Base-by-base conservation (phyloP, 1,140 invertebrate species). In the Drosophila grimshawi region DNA sequence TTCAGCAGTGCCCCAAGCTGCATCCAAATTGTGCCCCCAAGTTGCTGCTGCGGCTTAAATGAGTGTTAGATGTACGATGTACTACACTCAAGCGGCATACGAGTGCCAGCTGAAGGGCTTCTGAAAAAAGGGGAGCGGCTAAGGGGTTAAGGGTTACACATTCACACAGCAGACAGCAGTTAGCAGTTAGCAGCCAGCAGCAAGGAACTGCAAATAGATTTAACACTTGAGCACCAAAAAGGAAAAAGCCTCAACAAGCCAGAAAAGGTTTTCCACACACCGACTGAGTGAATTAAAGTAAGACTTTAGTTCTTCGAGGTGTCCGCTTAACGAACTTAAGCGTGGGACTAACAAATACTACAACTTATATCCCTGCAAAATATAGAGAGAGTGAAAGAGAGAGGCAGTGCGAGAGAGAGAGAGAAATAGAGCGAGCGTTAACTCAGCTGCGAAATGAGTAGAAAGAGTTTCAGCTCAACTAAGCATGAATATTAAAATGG, bases 201-300 rank as follows among this genome's bases (percentile, higher is more conserved):
- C 49, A 41, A 55, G 64, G 48, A 49, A 67, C 56, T 67, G 64
- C 65, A 74, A 69, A 74, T 74, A 74, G 71, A 69, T 74, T 74
- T 56, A 69, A 74, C 71, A 74, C 71, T 74, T 57, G 71, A 74
- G 56, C 52, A 57, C 3, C 51, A 55, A 35, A 33, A 49, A 32
- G 32, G 48, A 55, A 11, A 33, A 49, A 55, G 43, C 43, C 35
- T 51, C 61, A 63, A 60, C 19, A 69, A 45, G 57, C 66, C 39
- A 59, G 39, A 66, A 61, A 53, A 59, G 29, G 51, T 67, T 35
- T 27, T 19, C 32, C 35, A 43, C 10, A 4, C 30, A 33, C 10
- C 39, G n/a, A 45, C 29, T 10, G 49, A 32, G 29, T 30, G n/a
- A 60, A 69, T 69, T 74, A 62, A 74, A 74, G 45, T 32, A 56